Conservation (phyloP, 92 coral and sea anemone species). For the Palythoa grandis region DNA sequence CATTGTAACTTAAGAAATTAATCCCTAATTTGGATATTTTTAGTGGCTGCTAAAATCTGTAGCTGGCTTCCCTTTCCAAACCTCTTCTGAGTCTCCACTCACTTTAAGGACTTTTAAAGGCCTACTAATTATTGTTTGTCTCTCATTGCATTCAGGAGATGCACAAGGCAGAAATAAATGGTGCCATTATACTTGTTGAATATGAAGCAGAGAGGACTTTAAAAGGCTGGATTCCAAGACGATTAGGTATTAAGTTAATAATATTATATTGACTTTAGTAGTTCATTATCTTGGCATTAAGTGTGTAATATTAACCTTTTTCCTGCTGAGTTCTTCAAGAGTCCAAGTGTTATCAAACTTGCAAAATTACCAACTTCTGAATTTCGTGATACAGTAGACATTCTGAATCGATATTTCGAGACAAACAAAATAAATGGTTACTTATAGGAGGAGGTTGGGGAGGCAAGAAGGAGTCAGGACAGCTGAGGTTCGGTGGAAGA, state of each 20-base stretch:
- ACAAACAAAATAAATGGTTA: neutral
- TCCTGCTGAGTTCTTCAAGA: neutral
- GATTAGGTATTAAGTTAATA: slow-evolving; percentile 64
- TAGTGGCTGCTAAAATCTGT: too few species aligned
- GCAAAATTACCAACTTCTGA: neutral
- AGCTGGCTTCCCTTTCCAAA: neutral
- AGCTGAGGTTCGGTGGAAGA: slow-evolving; percentile 97
- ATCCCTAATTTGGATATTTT: too few species aligned
- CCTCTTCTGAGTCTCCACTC: neutral
- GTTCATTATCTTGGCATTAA: neutral
- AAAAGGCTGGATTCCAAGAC: slow-evolving; percentile 96
- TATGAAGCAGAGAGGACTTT: slow-evolving; percentile 85
- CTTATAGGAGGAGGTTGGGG: slow-evolving; percentile 97
- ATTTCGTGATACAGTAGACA: neutral
- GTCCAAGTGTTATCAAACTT: neutral
- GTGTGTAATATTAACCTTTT: neutral
- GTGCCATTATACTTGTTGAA: slow-evolving; percentile 80
- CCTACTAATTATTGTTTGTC: too few species aligned
- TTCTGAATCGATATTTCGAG: too few species aligned
- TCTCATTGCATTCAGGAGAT: slow-evolving; percentile 61
- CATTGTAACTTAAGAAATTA: too few species aligned
- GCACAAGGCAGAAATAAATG: slow-evolving; percentile 79
- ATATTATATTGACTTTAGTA: too few species aligned
- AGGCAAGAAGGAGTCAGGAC: slow-evolving; percentile 97
- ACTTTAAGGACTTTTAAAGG: neutral